Percentiles rank a stretch among this genome's conserved stretches.
Conservation (phyloP, 2,113 vertebrate genomes). For the Diadophis punctatus region DNA sequence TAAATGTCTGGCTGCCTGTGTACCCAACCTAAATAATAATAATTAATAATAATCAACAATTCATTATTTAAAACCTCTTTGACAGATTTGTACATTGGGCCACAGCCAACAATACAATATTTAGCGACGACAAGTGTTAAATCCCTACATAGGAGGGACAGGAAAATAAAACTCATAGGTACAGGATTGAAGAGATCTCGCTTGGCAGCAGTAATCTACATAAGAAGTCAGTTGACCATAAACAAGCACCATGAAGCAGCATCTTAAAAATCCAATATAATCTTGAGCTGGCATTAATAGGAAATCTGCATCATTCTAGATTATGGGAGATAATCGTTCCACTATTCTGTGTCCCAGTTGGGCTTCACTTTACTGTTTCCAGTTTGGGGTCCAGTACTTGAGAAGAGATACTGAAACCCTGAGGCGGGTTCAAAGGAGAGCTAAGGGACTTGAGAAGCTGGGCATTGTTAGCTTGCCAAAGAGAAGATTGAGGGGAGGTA, state of each 20-base stretch:
- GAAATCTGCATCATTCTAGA: neutral
- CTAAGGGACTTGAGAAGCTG: neutral
- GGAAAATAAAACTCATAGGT: neutral
- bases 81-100: neutral
- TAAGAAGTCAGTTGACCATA: neutral
- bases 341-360: neutral
- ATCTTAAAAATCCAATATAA: neutral
- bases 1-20: neutral
- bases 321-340: neutral
- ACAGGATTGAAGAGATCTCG: neutral
- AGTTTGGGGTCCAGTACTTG: neutral
- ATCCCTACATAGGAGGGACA: neutral
- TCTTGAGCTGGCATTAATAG: neutral
- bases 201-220: neutral
- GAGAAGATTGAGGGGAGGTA: neutral
- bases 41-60: neutral
- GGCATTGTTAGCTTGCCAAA: neutral
- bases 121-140: neutral
- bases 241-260: neutral
- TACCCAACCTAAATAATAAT: neutral
- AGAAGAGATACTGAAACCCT: neutral
- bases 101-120: neutral
- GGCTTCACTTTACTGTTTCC: neutral
- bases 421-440: neutral
- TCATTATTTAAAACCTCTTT: neutral